These are phyloP conservation scores for Chaetoderma sp. DNA, from an alignment of 2,888 invertebrate species.

Conservation along the genomic window DNA sequence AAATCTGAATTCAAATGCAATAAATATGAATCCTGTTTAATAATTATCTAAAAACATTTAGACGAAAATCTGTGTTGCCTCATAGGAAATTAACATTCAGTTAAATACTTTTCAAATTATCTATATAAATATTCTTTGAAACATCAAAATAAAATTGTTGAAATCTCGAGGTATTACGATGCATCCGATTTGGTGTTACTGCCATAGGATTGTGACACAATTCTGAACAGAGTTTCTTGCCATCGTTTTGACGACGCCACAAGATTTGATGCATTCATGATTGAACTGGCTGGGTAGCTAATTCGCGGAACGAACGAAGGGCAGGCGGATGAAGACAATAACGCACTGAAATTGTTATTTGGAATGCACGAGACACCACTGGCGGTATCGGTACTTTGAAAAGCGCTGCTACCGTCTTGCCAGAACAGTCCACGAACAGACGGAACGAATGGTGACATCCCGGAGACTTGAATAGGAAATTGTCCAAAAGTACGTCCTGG, in stretches of 20 bases:
- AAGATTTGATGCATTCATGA: not conserved
- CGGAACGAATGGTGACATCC: no score
- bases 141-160: not conserved
- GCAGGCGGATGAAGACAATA: no score
- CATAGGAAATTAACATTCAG: no score
- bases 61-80: no score
- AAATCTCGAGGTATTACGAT: not conserved
- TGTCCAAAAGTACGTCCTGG: no score
- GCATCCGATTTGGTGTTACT: not conserved
- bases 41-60: no score
- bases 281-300: not conserved
- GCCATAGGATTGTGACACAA: slow-evolving; percentile 19
- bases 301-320: not conserved
- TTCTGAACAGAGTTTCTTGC: slow-evolving; percentile 15
- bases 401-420: slow-evolving; percentile 12
- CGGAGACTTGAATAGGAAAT: no score
- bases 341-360: no score
- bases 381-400: not conserved
- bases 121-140: no score
- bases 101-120: no score
- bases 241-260: slow-evolving; percentile 5
- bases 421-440: slow-evolving; percentile 1
- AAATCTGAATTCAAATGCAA: no score
- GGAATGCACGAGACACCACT: not conserved
- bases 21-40: no score